A percentile compares a stretch with the other conserved stretches of the same genome.
These are phyloP conservation scores for Stenchaetothrips biformis DNA, from an alignment of 2,888 invertebrate species.

Conservation along the genomic window DNA sequence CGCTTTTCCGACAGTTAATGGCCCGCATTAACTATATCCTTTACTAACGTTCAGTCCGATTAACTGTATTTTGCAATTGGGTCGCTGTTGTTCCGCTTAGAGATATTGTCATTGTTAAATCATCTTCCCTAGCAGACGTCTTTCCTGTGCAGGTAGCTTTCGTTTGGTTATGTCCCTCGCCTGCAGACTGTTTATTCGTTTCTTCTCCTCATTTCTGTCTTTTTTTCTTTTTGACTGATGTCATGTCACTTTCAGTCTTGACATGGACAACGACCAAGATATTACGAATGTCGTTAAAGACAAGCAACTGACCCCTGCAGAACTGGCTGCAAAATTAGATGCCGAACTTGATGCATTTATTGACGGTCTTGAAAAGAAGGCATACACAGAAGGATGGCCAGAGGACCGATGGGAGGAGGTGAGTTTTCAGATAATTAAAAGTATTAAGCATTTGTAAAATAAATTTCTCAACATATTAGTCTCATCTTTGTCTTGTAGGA, in stretches of 20 bases:
- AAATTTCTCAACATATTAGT: background rate
- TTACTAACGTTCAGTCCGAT: too few species aligned
- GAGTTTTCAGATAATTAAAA: slow-evolving; percentile 31
- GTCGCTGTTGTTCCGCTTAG: too few species aligned
- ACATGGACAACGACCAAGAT: background rate
- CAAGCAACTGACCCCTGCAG: background rate
- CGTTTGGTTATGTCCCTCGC: too few species aligned
- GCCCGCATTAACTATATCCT: too few species aligned
- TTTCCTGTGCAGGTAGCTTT: too few species aligned
- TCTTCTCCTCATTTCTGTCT: too few species aligned
- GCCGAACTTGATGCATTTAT: slow-evolving; percentile 77
- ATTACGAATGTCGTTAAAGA: background rate
- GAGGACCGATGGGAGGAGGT: slow-evolving; percentile 81
- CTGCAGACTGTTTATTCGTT: too few species aligned
- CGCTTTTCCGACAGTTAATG: background rate
- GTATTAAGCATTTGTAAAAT: background rate
- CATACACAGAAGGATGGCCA: slow-evolving; percentile 74
- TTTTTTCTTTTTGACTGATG: background rate
- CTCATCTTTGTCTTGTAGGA: slow-evolving; percentile 48
- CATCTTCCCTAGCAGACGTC: too few species aligned
- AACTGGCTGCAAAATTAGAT: slow-evolving; percentile 70
- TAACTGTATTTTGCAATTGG: too few species aligned
- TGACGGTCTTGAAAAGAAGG: slow-evolving; percentile 59
- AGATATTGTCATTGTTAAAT: too few species aligned
- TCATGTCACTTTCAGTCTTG: background rate